Conservation (phyloP, 2,888 invertebrate species). For the Aporophyla lueneburgensis region DNA sequence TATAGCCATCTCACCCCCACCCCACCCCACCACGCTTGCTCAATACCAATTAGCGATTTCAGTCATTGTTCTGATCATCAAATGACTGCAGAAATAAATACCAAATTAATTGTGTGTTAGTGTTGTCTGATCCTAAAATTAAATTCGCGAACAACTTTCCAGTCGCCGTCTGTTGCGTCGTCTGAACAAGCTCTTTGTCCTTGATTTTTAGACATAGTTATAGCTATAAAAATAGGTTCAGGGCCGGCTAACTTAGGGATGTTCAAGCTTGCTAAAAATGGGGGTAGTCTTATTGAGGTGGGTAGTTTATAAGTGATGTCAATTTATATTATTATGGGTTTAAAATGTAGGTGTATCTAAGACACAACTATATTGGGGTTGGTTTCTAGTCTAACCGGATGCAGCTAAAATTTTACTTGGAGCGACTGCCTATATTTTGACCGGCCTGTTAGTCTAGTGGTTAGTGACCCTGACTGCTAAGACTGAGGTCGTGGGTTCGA, state of each 20-base stretch:
- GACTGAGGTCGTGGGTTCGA: too few species aligned
- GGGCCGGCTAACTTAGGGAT: slow-evolving; percentile 48
- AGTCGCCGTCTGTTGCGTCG: neutral
- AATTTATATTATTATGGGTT: neutral
- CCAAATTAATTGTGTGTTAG: neutral
- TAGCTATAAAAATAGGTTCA: slow-evolving; percentile 43
- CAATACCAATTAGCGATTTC: neutral
- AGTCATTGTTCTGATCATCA: neutral
- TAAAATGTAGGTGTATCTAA: too few species aligned
- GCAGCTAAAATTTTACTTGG: too few species aligned
- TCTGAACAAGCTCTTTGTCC: slow-evolving; percentile 48
- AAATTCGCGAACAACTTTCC: neutral
- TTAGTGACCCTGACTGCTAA: too few species aligned
- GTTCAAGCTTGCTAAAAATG: slow-evolving; percentile 37
- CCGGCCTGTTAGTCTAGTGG: too few species aligned
- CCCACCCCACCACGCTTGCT: neutral
- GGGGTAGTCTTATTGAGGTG: neutral
- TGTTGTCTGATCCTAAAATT: neutral
- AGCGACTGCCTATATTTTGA: too few species aligned
- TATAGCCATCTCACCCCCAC: too few species aligned
- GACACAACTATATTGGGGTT: too few species aligned
- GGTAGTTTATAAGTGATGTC: neutral
- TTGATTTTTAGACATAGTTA: slow-evolving; percentile 52
- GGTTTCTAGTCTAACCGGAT: too few species aligned
- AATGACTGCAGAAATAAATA: neutral